Base-by-base conservation (phyloP, 2,888 invertebrate genomes). In the Metopia argyrocephala region DNA sequence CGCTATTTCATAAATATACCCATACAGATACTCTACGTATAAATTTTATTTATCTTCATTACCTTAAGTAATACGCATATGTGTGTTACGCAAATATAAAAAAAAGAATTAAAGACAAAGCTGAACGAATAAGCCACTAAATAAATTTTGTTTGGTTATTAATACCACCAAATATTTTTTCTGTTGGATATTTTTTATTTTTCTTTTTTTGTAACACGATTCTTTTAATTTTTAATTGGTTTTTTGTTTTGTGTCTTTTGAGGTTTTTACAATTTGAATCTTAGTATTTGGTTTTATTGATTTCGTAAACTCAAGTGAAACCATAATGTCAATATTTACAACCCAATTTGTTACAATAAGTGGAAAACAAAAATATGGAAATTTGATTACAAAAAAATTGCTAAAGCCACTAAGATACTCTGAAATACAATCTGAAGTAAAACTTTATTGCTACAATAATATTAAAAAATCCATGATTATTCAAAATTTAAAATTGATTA, bases 201-300 rank as follows among this genome's bases (percentile, higher is more conserved):
- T n/a, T n/a, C n/a, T n/a, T n/a, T n/a, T n/a, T n/a, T n/a, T n/a
- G n/a, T n/a, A n/a, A n/a, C n/a, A n/a, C n/a, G n/a, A n/a, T n/a
- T n/a, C n/a, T n/a, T n/a, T n/a, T n/a, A n/a, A n/a, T n/a, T n/a
- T n/a, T n/a, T n/a, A n/a, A n/a, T 31, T 31, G 31, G 2, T 7
- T 7, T 9, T 3, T 31, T 31, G 7, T 31, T 12, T 31, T 31
- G 3, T 12, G 7, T 31, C 12, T 62, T 21, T 68, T 73, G 61
- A 69, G 78, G 73, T 78, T 68, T 68, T 50, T 57, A 57, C 62
- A 64, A 56, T 68, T 57, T 61, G 62, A 73, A 78, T 52, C 28
- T 31, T 45, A 12, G 9, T 38, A 1, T 38, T 38, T 38, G 0
- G 0, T 15, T 38, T 15, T 38, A 12, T 28, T 56, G 20, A 6